A percentile compares a stretch with the other conserved stretches of the same genome.
Evolutionary conservation across 2,888 invertebrate genomes (phyloP).

Genomic region (Eretmocerus hayati): DNA sequence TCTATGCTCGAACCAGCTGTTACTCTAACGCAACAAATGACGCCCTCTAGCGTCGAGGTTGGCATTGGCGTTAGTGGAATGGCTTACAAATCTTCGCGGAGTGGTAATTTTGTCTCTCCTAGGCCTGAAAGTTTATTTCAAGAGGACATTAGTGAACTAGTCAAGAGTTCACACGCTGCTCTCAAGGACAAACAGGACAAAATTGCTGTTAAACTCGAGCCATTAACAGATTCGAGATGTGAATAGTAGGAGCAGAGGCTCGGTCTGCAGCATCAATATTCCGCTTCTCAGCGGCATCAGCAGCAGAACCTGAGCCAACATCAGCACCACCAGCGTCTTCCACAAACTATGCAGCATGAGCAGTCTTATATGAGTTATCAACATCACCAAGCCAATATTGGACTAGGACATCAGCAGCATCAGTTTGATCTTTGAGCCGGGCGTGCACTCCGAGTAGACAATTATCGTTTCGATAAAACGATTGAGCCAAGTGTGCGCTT

Average conservation of each 20-base stretch:
- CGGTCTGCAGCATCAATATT: slow-evolving; percentile 4
- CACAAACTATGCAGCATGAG: no score
- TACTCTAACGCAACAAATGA: no score
- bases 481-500: no score
- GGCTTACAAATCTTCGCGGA: slow-evolving; percentile 59
- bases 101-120: slow-evolving; percentile 57
- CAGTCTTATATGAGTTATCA: no score
- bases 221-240: slow-evolving; percentile 59
- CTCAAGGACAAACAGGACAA: slow-evolving; percentile 45
- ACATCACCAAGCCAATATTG: no score
- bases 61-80: slow-evolving; percentile 57
- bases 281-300: no score
- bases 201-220: slow-evolving; percentile 67
- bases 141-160: slow-evolving; percentile 58
- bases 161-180: slow-evolving; percentile 51
- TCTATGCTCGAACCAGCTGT: slow-evolving; percentile 59
- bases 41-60: slow-evolving; percentile 51
- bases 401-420: no score
- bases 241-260: slow-evolving; percentile 46
- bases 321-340: no score
- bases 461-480: no score
- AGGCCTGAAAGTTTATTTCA: slow-evolving; percentile 57
- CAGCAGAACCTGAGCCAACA: no score
- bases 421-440: no score
- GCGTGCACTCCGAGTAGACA: no score